Evolutionary conservation across 2,113 vertebrate genomes (phyloP), one percentile per base, ranked within the genome.

Genomic region (Crotalus viridis): DNA sequence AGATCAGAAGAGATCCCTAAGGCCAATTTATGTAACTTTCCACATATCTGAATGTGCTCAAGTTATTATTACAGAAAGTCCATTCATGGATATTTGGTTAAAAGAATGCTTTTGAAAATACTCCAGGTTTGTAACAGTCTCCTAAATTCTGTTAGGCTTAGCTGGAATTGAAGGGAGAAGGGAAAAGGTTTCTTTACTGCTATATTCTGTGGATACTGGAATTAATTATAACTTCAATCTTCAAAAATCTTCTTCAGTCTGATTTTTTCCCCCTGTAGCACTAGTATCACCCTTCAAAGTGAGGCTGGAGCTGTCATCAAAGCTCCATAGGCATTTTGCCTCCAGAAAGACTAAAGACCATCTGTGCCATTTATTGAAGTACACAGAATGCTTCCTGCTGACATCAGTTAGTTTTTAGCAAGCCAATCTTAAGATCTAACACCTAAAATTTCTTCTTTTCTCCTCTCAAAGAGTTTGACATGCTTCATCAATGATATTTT

Each of bases 281-380:
- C 64, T 93, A 61, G n/a, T 87, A 87, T 90, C 22, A 86, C 54
- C 56, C 57, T 90, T 93, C 61, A 64, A 90, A 87, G 56, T 57
- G 64, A 90, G 57, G 89, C 81, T 59, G 17, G 89, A 90, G 48
- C 22, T 90, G 54, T 52, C 89, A 64, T 87, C 86, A 89, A 81
- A 93, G 48, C 89, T 93, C 89, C 39, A 64, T 86, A 90, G 74
- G 56, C 48, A 48, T 94, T 94, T 89, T 91, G n/a, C 69, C 24
- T 9, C 17, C 55, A 89, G 21, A 93, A 91, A n/a, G 9, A 39
- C 46, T 52, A 89, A 93, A 91, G 48, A 91, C 56, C 46, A 85
- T 15, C 24, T 89, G 46, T 85, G 33, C 9, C 28, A 8, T 28
- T 59, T 51, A 86, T 86, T 89, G 87, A 93, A 91, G 17, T 86